Evolutionary conservation across 2,113 vertebrate genomes (phyloP), one percentile per base, ranked within the genome.

Genomic region (Gymnogyps californianus): DNA sequence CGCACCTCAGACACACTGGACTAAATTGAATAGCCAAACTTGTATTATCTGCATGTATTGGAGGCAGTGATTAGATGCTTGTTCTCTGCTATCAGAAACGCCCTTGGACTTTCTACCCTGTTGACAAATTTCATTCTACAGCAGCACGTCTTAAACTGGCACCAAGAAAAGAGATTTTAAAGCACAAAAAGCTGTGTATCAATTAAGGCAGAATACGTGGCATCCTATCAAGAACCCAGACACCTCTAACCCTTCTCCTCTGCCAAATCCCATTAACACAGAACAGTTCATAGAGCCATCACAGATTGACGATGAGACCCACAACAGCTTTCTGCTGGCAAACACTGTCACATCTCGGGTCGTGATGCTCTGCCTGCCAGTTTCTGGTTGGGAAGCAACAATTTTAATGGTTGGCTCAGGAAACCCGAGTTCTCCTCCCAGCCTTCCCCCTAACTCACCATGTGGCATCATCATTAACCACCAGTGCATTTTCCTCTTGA

Each of bases 11-110:
- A 19, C 7, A 11, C 28, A 0, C 40, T 6, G 34, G 51, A 15
- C 20, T 29, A 6, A 49, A 1, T 1, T 0, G 18, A 52, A 26
- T 0, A 54, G 78, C 42, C 13, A 34, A 16, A 2, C 11, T 49
- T 12, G 2, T 75, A 11, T 17, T 1, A 13, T 3, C 70, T 28
- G 64, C 7, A 1, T 0, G 13, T 17, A 3, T 6, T 26, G 28
- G 2, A 51, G 31, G n/a, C 4, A 6, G 36, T 16, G 32, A n/a
- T 4, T 11, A 69, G 87, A 7, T 3, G 31, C 49, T 74, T 29
- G 36, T 31, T 34, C 90, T n/a, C 88, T 21, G 51, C 8, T 44
- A 19, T 1, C 75, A 46, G 72, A 54, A 57, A 54, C 54, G 55
- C 46, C 54, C 44, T 9, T 5, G 82, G n/a, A 49, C 49, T 19